Evolutionary conservation across 2,113 vertebrate species (phyloP), one percentile per base, ranked within the genome.

Genomic region (Phylloscopus whistleri): DNA sequence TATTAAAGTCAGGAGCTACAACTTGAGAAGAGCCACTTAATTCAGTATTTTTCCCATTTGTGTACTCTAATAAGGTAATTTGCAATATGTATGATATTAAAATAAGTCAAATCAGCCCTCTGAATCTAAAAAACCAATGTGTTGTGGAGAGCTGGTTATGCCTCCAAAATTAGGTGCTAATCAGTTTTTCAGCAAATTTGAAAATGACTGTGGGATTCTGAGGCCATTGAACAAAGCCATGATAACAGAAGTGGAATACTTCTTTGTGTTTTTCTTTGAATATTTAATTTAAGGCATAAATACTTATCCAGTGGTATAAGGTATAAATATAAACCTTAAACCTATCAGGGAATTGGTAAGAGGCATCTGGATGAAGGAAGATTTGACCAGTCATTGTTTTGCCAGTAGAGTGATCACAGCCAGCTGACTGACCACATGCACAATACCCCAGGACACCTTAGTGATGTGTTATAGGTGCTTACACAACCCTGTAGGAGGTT

Each of bases 1-100:
- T 78, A 56, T 75, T 92, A 63, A 91, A 82, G 48, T 56, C 33
- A 26, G 52, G 43, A 93, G 11, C 28, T 33, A 58, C 43, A 62
- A 76, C 68, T 89, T 78, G 56, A 86, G 88, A 84, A 88, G 43
- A 66, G 20, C 0, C 41, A 23, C 44, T 92, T 95, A 87, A 92
- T 91, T 89, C 49, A 60, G 44, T 31, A 78, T 84, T 74, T 82
- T 28, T 89, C 77, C 83, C 79, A 62, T n/a, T 16, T 81, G 31
- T 93, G 48, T 86, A 70, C 27, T 68, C n/a, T 90, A 87, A 86
- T 59, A 88, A 77, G 39, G 46, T 67, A 79, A 94, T 85, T 84
- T 83, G 39, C 31, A 88, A 77, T 85, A 73, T 58, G 41, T 48
- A 69, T 83, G 60, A 56, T 82, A 91, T 79, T 90, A 76, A 90